Conservation (phyloP, 2,113 vertebrate genomes). For the Vidua chalybeata region DNA sequence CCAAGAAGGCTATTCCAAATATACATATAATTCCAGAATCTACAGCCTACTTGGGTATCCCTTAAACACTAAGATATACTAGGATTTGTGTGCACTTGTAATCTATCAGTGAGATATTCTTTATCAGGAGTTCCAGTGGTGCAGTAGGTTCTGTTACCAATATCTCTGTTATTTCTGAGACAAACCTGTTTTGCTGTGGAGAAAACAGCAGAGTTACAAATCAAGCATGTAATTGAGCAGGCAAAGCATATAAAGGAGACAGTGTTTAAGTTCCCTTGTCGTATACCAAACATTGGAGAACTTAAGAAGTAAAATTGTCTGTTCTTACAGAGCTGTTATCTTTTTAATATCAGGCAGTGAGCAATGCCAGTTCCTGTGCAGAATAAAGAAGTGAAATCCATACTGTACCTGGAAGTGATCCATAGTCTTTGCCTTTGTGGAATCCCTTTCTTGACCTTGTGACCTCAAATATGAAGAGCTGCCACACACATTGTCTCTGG, state of each 20-base stretch:
- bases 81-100: background rate
- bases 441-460: background rate
- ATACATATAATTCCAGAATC: background rate
- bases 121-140: background rate
- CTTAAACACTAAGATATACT: background rate
- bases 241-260: background rate
- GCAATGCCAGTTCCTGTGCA: background rate
- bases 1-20: background rate
- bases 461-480: background rate
- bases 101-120: background rate
- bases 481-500: background rate
- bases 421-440: background rate
- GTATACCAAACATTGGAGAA: background rate
- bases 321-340: background rate
- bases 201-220: background rate
- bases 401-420: background rate
- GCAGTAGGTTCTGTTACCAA: background rate
- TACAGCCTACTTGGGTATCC: background rate
- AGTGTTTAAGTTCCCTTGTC: background rate
- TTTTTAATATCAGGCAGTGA: background rate
- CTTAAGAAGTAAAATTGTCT: background rate
- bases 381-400: background rate
- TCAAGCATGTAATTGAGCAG: background rate
- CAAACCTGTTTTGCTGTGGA: background rate
- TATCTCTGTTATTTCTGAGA: background rate